Conservation (phyloP, 1,140 invertebrate species). For the Argopecten irradians region DNA sequence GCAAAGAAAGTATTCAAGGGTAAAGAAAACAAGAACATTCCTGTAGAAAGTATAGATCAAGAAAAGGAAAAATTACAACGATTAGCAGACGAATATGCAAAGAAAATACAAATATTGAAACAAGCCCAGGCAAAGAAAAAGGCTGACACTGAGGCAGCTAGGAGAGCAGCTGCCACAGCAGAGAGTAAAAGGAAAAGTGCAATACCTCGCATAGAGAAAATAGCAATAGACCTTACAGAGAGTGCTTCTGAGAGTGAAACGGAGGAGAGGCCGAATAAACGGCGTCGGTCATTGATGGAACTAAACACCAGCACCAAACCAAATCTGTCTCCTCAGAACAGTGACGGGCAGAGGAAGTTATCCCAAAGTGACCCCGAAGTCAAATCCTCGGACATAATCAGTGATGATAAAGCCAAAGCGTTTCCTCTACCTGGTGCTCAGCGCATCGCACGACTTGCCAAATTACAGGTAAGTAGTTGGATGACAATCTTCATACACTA, state of each 20-base stretch:
- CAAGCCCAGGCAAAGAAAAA: constrained; percentile 43
- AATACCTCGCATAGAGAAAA: constrained; percentile 55
- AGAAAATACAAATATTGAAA: constrained; percentile 60
- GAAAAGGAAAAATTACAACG: constrained; percentile 60
- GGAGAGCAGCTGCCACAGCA: constrained; percentile 25
- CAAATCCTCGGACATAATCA: background rate
- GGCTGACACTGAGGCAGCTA: background rate
- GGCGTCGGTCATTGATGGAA: constrained; percentile 63
- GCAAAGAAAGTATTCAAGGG: constrained; percentile 27
- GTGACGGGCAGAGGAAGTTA: background rate
- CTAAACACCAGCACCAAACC: constrained; percentile 64
- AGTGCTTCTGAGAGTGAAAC: constrained; percentile 24
- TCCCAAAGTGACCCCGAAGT: constrained; percentile 9
- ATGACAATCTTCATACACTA: too few relatives aligned
- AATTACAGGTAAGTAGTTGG: constrained; percentile 36
- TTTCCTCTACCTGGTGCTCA: background rate
- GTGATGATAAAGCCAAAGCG: background rate
- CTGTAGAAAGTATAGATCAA: constrained; percentile 41
- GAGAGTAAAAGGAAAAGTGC: constrained; percentile 41
- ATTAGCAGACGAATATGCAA: constrained; percentile 56
- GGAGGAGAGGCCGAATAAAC: constrained; percentile 35
- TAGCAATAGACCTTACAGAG: constrained; percentile 53
- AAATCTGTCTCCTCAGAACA: constrained; percentile 45
- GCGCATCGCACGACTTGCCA: constrained; percentile 25
- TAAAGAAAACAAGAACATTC: constrained; percentile 35